Evolutionary conservation across 2,797 vertebrate species (phyloP).

Genomic region (Anomalospiza imberbis): DNA sequence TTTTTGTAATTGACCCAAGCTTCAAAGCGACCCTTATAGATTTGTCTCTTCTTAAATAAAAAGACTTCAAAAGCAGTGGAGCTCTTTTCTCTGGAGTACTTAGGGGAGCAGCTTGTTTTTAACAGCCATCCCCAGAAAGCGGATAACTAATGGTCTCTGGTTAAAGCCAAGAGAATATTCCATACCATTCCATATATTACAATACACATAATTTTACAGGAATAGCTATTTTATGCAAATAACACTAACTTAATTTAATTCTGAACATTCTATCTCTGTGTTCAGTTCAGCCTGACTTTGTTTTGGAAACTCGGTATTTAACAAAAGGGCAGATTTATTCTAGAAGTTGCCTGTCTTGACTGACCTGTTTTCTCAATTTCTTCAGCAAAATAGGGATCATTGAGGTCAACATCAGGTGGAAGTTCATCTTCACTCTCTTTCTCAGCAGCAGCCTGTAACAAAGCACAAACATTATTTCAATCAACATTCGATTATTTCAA

Average conservation of each 20-base stretch:
- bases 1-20: neutral
- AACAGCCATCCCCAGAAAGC: neutral
- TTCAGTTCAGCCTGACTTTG: neutral
- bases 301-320: neutral
- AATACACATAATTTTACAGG: neutral
- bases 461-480: neutral
- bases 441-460: slow-evolving; percentile 64
- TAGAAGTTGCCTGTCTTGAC: neutral
- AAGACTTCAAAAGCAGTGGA: neutral
- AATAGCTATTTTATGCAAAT: neutral
- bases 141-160: neutral
- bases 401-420: slow-evolving; percentile 87
- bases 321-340: neutral
- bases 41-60: neutral
- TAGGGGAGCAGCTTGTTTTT: neutral
- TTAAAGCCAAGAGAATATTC: neutral
- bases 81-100: neutral
- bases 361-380: slow-evolving; percentile 82
- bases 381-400: slow-evolving; percentile 87
- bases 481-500: neutral
- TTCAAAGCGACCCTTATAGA: neutral
- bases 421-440: slow-evolving; percentile 83
- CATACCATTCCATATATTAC: neutral
- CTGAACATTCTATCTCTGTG: neutral
- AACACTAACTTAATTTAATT: neutral